These are phyloP conservation scores for Dicaeum eximium DNA, from an alignment of 2,113 vertebrate genomes.

Conservation along the genomic window DNA sequence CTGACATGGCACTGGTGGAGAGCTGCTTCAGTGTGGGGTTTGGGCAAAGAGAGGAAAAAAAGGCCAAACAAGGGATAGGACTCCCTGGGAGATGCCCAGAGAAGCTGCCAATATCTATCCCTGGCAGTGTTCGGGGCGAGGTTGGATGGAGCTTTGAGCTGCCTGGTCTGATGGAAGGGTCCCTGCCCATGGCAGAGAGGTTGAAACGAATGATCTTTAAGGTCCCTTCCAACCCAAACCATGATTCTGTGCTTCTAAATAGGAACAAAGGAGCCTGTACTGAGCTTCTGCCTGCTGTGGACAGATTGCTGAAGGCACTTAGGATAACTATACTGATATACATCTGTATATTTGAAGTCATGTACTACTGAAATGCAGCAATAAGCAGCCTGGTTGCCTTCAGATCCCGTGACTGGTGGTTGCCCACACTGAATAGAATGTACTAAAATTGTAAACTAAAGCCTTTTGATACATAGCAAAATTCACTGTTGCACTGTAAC, in stretches of 20 bases:
- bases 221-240: not conserved
- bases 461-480: not conserved
- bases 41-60: not conserved
- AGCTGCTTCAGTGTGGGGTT: not conserved
- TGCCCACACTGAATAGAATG: not conserved
- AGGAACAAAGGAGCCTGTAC: not conserved
- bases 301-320: not conserved
- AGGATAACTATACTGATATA: not conserved
- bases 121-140: fast-evolving
- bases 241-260: not conserved
- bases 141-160: not conserved
- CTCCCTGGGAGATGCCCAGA: not conserved
- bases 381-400: not conserved
- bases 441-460: not conserved
- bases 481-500: not conserved
- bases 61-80: not conserved
- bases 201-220: not conserved
- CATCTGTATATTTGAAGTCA: not conserved
- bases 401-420: not conserved
- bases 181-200: not conserved
- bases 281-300: not conserved
- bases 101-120: no score
- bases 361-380: not conserved
- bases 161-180: not conserved
- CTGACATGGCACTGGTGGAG: not conserved